A percentile compares a stretch with the other conserved stretches of the same genome.
Evolutionary conservation across 1,140 invertebrate genomes (phyloP).

Genomic region (Calephelis virginiensis): DNA sequence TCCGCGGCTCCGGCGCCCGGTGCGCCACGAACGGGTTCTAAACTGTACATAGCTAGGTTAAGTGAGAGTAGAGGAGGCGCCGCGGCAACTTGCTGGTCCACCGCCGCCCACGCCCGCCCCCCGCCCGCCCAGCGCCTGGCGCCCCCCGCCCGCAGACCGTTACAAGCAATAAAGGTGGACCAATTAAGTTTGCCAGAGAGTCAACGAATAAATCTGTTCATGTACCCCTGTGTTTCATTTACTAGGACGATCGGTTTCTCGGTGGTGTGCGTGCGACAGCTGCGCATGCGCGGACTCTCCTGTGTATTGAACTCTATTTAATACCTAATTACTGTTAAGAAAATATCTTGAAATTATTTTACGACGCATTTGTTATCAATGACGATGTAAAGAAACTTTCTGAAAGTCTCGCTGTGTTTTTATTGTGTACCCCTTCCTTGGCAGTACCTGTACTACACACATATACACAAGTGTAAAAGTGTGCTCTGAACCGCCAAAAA

Average conservation of each 20-base stretch:
- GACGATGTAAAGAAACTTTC: constrained; percentile 33
- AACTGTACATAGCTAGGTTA: constrained; percentile 68
- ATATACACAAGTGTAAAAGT: no score
- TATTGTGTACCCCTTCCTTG: constrained; percentile 8
- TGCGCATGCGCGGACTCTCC: constrained; percentile 20
- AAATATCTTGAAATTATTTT: constrained; percentile 31
- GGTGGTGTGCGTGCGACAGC: not conserved
- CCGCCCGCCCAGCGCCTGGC: constrained; percentile 11
- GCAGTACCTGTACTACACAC: no score
- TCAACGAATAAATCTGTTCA: constrained; percentile 74
- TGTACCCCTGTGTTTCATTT: constrained; percentile 50
- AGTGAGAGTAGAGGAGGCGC: constrained; percentile 53
- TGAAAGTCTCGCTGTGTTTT: constrained; percentile 29
- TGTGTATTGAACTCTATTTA: constrained; percentile 25
- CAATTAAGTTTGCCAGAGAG: constrained; percentile 70
- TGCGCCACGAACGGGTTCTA: constrained; percentile 57
- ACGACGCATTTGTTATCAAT: constrained; percentile 29
- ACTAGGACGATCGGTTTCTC: constrained; percentile 6
- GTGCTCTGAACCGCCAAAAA: no score
- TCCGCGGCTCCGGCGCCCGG: constrained; percentile 34
- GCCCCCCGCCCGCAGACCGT: constrained; percentile 42
- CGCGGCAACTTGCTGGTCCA: constrained; percentile 37
- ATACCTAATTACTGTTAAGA: constrained; percentile 26
- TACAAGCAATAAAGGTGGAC: constrained; percentile 76
- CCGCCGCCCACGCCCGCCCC: not conserved